These are phyloP conservation scores for Anoplolepis gracilipes DNA, from an alignment of 1,140 invertebrate species.

Conservation along the genomic window DNA sequence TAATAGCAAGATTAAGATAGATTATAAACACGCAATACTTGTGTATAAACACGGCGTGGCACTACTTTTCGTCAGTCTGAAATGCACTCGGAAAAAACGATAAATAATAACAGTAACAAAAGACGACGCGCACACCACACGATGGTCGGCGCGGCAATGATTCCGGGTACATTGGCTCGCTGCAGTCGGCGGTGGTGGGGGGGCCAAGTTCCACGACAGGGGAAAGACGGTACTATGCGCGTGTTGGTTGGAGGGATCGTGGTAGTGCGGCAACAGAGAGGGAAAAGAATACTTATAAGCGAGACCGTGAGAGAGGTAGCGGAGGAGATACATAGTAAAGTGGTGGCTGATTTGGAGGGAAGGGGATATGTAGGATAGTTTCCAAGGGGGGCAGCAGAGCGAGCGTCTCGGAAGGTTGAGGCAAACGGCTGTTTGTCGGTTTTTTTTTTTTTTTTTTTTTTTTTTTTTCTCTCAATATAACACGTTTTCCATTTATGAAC, in stretches of 20 bases:
- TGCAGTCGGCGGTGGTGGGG: conserved; percentile 63
- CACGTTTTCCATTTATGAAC: conserved; percentile 51
- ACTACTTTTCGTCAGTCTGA: not conserved
- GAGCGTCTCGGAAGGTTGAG: conserved; percentile 54
- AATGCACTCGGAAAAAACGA: conserved; percentile 2
- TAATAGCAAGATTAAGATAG: not conserved
- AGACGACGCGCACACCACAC: conserved; percentile 76
- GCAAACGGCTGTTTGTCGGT: conserved; percentile 35
- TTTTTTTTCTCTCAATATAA: too few relatives aligned
- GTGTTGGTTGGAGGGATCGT: conserved; percentile 42
- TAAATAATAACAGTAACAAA: conserved; percentile 63
- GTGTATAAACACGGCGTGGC: not conserved
- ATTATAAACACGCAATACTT: not conserved
- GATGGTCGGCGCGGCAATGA: conserved; percentile 82
- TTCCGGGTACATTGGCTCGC: conserved; percentile 68
- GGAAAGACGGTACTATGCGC: conserved; percentile 41
- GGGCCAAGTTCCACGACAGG: conserved; percentile 59
- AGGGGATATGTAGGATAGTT: conserved; percentile 28
- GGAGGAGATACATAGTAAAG: conserved; percentile 13
- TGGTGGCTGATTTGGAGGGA: conserved; percentile 15
- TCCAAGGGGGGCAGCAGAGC: conserved; percentile 23
- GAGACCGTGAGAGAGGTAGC: conserved; percentile 33
- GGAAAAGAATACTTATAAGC: conserved; percentile 33
- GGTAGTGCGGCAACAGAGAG: not conserved
- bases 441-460: too few relatives aligned